Evolutionary conservation across 2,888 invertebrate species (phyloP).

Genomic region (Leptogaster cylindrica): DNA sequence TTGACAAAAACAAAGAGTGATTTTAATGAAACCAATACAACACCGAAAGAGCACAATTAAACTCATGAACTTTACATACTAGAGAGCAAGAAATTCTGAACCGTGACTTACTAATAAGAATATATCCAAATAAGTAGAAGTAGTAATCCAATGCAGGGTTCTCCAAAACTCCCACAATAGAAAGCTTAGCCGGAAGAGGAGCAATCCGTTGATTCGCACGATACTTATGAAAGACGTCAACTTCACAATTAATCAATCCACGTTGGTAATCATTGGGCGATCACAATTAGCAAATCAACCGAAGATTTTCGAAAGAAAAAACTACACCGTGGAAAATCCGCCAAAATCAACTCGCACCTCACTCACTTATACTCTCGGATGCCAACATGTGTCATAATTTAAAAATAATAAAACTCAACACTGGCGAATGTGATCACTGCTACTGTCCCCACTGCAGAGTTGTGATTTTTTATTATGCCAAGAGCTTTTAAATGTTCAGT

Average conservation of each 20-base stretch:
- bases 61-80: conserved; percentile 23
- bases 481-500: conserved; percentile 28
- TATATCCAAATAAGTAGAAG: conserved; percentile 36
- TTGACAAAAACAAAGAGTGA: conserved; percentile 11
- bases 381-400: conserved; percentile 46
- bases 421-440: conserved; percentile 33
- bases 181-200: background rate
- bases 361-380: conserved; percentile 35
- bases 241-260: conserved; percentile 14
- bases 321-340: conserved; percentile 29
- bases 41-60: background rate
- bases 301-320: conserved; percentile 23
- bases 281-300: conserved; percentile 26
- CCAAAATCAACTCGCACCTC: conserved; percentile 29
- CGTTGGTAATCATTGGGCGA: background rate
- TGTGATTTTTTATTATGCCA: conserved; percentile 13
- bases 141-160: conserved; percentile 17
- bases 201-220: conserved; percentile 10
- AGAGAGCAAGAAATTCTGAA: conserved; percentile 3
- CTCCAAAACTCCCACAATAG: conserved; percentile 23
- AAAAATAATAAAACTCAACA: conserved; percentile 43
- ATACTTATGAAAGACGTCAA: conserved; percentile 6
- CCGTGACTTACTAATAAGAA: conserved; percentile 22
- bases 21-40: background rate
- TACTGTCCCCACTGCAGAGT: conserved; percentile 10